Base-by-base conservation (phyloP, 64 coral and sea anemone species). In the Astreopora myriophthalma region DNA sequence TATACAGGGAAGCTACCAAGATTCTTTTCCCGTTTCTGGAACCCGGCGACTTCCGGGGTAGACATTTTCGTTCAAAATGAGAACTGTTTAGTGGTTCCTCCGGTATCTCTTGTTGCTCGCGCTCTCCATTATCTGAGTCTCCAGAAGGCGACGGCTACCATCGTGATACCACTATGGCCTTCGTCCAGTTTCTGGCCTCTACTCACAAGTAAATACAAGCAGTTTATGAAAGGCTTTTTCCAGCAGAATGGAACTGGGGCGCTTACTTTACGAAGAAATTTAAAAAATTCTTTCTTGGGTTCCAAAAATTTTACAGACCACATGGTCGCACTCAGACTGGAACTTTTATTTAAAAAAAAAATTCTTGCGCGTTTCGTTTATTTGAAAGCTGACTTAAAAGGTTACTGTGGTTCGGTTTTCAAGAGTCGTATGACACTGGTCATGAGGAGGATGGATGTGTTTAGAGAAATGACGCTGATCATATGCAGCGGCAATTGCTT, bases 61-160 rank as follows among this genome's bases (percentile, higher is more conserved):
- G 85, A 87, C 48, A 38, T 70, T 42, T 82, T 87, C 74, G 65
- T 40, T 40, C 85, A 87, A 31, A 34, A 44, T 31, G 78, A 82
- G 78, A 82, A 82, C 51, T 63, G 24, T 63, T 60, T 60, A 32
- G 48, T 4, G 14, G 61, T 87, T 73, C 85, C 85, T 48, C 85
- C 85, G 48, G 70, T 87, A 19, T 44, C 12, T 71, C 17, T 87
- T 57, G 34, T 36, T 3, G 35, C 71, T n/a, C n/a, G n/a, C n/a
- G n/a, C n/a, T n/a, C n/a, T n/a, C n/a, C n/a, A n/a, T n/a, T n/a
- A n/a, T n/a, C n/a, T n/a, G n/a, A n/a, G n/a, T n/a, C n/a, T n/a
- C n/a, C n/a, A n/a, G n/a, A n/a, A n/a, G n/a, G n/a, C n/a, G n/a
- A n/a, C 17, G 11, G 33, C 14, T 77, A 8, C 62, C 12, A 35